These are phyloP conservation scores for Forficula auricularia DNA, from an alignment of 1,140 invertebrate genomes.

Conservation along the genomic window DNA sequence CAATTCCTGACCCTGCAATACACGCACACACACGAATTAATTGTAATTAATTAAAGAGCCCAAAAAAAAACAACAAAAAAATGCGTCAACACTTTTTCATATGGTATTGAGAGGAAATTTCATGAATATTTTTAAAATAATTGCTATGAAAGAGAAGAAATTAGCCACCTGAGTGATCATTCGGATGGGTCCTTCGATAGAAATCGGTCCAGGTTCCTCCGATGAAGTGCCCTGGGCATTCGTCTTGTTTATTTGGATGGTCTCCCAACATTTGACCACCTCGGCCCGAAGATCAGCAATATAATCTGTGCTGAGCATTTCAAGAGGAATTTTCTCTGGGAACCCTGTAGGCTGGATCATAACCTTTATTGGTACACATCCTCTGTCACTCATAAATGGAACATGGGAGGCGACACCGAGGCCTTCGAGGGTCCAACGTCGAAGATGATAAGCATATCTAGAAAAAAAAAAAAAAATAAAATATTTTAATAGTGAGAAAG, in stretches of 20 bases:
- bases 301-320: constrained; percentile 61
- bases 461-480: too few species aligned
- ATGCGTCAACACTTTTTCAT: too few species aligned
- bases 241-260: constrained; percentile 24
- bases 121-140: too few species aligned
- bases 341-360: constrained; percentile 72
- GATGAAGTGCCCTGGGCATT: too few species aligned
- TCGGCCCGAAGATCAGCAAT: constrained; percentile 81
- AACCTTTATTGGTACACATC: constrained; percentile 41
- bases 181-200: constrained; percentile 61
- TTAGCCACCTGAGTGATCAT: constrained; percentile 64
- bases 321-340: constrained; percentile 54
- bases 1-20: constrained; percentile 71
- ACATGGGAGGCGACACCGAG: constrained; percentile 53
- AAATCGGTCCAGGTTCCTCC: too few species aligned
- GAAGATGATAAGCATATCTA: constrained; percentile 65
- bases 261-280: constrained; percentile 81
- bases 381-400: constrained; percentile 38
- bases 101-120: too few species aligned
- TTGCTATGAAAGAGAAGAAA: too few species aligned
- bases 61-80: too few species aligned
- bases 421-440: constrained; percentile 67
- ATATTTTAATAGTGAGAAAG: too few species aligned
- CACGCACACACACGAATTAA: too few species aligned
- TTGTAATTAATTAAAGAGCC: too few species aligned